phyloP scores from a whole-genome alignment of 2,797 vertebrate genomes.

The Holocentrus rufus region DNA sequence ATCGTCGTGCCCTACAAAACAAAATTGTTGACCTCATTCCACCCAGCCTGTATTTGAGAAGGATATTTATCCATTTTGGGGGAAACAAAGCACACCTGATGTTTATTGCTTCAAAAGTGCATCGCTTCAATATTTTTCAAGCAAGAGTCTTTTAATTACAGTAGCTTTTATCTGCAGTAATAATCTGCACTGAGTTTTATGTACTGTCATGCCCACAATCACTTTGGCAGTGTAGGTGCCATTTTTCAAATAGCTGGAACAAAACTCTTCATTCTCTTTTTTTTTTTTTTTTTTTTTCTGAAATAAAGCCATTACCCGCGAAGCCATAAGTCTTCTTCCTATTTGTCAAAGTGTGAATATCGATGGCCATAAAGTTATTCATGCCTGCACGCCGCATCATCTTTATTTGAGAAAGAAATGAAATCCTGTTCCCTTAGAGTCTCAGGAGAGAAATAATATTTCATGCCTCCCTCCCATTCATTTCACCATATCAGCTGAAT shows the following conservation, averaged over 20 bases:
- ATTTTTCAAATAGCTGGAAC: conserved; percentile 54
- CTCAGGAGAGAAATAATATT: conserved; percentile 72
- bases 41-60: too few species aligned
- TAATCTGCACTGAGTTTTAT: conserved; percentile 31
- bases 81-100: too few species aligned
- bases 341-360: conserved; percentile 79
- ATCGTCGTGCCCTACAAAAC: not conserved
- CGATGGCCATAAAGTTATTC: conserved; percentile 74
- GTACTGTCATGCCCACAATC: conserved; percentile 37
- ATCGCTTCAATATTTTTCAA: too few species aligned
- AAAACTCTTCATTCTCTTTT: conserved; percentile 38
- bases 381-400: conserved; percentile 67
- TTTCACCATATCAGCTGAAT: conserved; percentile 68
- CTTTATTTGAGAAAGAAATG: conserved; percentile 75
- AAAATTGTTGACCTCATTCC: too few species aligned
- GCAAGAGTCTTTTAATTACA: not conserved
- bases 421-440: conserved; percentile 73
- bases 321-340: conserved; percentile 70
- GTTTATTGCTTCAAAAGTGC: too few species aligned
- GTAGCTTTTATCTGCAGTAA: conserved; percentile 2
- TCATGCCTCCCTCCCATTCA: conserved; percentile 61
- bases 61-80: too few species aligned
- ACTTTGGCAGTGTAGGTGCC: conserved; percentile 27
- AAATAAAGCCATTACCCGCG: conserved; percentile 66
- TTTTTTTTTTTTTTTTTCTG: not conserved